Percentiles rank a stretch among this genome's conserved stretches.
Evolutionary conservation across 2,888 invertebrate species (phyloP).

Genomic region (Arge pagana): DNA sequence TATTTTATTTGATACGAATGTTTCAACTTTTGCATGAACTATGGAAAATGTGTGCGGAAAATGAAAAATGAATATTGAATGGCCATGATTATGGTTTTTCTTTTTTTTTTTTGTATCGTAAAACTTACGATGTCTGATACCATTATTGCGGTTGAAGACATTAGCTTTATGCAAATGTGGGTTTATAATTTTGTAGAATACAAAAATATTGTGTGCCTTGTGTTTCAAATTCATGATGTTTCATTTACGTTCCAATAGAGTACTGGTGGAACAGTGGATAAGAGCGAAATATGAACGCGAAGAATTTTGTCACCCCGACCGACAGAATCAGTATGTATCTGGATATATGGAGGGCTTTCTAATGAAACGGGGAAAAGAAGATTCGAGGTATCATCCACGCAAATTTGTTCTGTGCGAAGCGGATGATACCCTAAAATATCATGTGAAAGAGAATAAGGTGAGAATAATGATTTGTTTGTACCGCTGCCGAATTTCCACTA

Average conservation of each 20-base stretch:
- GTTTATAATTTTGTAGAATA: too few species aligned
- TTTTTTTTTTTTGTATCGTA: too few species aligned
- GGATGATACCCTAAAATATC: constrained; percentile 80
- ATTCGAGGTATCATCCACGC: constrained; percentile 79
- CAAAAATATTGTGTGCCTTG: constrained; percentile 1
- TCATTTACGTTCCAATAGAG: constrained; percentile 61
- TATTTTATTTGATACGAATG: too few species aligned
- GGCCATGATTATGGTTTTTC: too few species aligned
- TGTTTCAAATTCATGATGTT: constrained; percentile 2
- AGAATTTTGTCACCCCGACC: constrained; percentile 81
- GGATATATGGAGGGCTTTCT: constrained; percentile 84
- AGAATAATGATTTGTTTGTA: too few species aligned
- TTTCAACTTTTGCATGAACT: too few species aligned
- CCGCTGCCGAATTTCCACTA: too few species aligned
- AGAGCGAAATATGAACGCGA: constrained; percentile 87
- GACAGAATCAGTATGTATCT: constrained; percentile 75
- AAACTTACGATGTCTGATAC: too few species aligned
- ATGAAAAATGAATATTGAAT: too few species aligned
- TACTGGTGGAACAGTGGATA: constrained; percentile 89
- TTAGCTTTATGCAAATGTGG: too few species aligned
- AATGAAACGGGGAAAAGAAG: constrained; percentile 88
- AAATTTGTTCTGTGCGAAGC: constrained; percentile 82
- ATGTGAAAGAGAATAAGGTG: constrained; percentile 67
- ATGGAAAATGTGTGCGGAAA: too few species aligned
- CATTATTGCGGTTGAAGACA: too few species aligned